Conservation (phyloP, 2,888 invertebrate species). For the Parnassius smintheus region DNA sequence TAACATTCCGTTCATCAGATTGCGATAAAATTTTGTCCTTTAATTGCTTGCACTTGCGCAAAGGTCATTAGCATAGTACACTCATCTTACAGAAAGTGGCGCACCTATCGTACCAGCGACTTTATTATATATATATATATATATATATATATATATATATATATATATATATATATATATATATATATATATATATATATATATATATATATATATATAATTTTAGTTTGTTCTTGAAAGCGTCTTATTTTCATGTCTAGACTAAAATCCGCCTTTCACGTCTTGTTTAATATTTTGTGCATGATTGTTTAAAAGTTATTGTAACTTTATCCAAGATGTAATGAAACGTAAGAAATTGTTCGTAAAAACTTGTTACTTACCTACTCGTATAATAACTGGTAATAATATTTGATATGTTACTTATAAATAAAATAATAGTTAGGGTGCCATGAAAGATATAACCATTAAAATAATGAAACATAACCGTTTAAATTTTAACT, state of each 20-base stretch:
- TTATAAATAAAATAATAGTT: constrained; percentile 11
- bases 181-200: too few species aligned
- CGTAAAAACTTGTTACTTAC: constrained; percentile 9
- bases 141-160: too few species aligned
- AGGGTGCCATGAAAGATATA: constrained; percentile 12
- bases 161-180: too few species aligned
- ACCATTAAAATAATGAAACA: constrained; percentile 18
- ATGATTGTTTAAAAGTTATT: not conserved
- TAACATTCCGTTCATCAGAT: too few species aligned
- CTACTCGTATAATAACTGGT: constrained; percentile 3
- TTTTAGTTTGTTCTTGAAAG: not conserved
- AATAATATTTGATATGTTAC: constrained; percentile 5
- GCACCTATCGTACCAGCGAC: too few species aligned
- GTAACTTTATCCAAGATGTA: not conserved
- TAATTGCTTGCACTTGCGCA: too few species aligned
- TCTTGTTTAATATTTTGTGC: not conserved
- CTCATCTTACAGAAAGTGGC: too few species aligned
- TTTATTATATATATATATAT: too few species aligned
- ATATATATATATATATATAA: too few species aligned
- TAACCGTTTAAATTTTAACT: constrained; percentile 32
- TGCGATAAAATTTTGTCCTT: too few species aligned
- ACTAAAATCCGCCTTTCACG: not conserved
- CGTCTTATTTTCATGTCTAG: not conserved
- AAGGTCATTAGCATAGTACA: too few species aligned
- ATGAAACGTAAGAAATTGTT: constrained; percentile 9